Evolutionary conservation across 2,888 invertebrate genomes (phyloP).

Genomic region (Rotaria macrura): DNA sequence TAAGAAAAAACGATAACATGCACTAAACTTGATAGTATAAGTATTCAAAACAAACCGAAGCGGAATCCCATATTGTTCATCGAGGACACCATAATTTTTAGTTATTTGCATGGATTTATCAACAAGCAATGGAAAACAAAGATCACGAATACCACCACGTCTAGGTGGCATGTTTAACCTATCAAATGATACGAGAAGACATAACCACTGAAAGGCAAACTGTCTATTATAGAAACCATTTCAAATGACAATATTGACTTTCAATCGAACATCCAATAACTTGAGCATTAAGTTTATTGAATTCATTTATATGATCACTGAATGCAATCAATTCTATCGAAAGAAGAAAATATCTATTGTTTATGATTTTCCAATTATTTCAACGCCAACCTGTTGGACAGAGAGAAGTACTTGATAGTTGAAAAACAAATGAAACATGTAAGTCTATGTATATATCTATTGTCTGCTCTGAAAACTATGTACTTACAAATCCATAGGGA

Average conservation of each 20-base stretch:
- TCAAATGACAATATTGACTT: background rate
- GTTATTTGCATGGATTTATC: background rate
- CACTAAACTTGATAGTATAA: background rate
- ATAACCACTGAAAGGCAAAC: background rate
- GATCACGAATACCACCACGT: background rate
- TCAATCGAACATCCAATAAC: background rate
- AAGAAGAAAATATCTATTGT: background rate
- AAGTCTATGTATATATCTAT: background rate
- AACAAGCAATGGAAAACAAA: background rate
- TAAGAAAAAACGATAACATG: constrained; percentile 37
- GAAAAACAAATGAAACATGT: background rate
- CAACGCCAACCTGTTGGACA: background rate
- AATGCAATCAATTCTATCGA: background rate
- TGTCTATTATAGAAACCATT: background rate
- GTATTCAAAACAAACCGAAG: background rate
- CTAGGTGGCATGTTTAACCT: background rate
- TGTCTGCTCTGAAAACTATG: background rate
- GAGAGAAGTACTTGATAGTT: background rate
- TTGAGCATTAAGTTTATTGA: background rate
- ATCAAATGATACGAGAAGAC: background rate
- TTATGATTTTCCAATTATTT: background rate
- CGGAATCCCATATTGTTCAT: background rate
- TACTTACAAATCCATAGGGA: background rate
- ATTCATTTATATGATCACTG: background rate
- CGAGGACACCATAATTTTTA: background rate